These are phyloP conservation scores for Neomicropteryx cornuta DNA, from an alignment of 1,140 invertebrate species.

Conservation along the genomic window DNA sequence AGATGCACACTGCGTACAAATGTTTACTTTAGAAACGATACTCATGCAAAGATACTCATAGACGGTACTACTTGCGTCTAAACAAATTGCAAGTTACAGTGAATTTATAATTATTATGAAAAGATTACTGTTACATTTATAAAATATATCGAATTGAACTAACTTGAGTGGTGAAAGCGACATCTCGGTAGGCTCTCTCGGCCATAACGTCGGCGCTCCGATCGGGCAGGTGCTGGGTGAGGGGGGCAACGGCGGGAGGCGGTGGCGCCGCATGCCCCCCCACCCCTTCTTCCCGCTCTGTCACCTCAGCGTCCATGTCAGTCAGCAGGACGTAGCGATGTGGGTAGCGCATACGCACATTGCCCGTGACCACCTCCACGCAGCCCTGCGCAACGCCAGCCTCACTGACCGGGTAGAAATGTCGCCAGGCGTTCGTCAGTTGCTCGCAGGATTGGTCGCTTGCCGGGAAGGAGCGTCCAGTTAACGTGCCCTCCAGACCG, in stretches of 20 bases:
- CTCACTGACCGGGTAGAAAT: slow-evolving; percentile 88
- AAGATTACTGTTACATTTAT: no score
- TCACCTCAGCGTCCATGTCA: slow-evolving; percentile 62
- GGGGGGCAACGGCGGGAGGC: slow-evolving; percentile 21
- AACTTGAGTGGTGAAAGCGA: no score
- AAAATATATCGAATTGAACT: no score
- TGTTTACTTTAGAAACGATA: no score
- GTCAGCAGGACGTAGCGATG: slow-evolving; percentile 86
- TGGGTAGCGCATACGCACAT: slow-evolving; percentile 89
- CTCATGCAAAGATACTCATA: no score
- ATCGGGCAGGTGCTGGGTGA: slow-evolving; percentile 11
- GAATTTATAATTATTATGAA: no score
- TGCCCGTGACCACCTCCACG: slow-evolving; percentile 61
- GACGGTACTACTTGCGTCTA: no score
- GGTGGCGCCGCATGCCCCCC: slow-evolving; percentile 26
- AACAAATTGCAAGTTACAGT: no score
- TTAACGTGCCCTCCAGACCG: slow-evolving; percentile 82
- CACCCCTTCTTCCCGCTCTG: slow-evolving; percentile 18
- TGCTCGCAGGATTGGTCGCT: slow-evolving; percentile 62
- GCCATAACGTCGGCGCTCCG: slow-evolving; percentile 34
- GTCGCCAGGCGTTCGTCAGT: slow-evolving; percentile 85
- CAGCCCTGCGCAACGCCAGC: slow-evolving; percentile 48
- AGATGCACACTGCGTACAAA: no score
- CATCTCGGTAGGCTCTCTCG: no score
- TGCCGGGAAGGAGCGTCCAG: slow-evolving; percentile 71